phyloP scores from a whole-genome alignment of 2,888 invertebrate species.

The Andrena minutula region DNA sequence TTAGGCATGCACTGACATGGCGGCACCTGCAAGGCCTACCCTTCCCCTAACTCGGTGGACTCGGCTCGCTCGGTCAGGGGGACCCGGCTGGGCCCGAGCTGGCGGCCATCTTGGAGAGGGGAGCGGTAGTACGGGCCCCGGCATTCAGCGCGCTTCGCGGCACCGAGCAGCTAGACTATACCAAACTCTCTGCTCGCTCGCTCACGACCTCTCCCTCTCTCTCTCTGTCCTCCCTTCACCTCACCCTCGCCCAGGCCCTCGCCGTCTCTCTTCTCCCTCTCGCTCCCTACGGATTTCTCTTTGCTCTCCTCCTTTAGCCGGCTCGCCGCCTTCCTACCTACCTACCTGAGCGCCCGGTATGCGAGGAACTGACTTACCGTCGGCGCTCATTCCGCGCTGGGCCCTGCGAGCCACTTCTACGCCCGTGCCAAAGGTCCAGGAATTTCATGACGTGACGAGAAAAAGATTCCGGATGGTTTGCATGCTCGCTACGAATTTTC shows the following conservation, averaged over 20 bases:
- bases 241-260: background rate
- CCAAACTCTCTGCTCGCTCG: constrained; percentile 64
- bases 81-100: constrained; percentile 78
- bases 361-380: constrained; percentile 77
- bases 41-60: constrained; percentile 78
- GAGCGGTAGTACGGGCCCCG: constrained; percentile 72
- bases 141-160: constrained; percentile 76
- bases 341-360: constrained; percentile 78
- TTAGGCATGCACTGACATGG: constrained; percentile 85
- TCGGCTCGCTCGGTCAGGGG: constrained; percentile 76
- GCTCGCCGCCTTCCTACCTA: constrained; percentile 65
- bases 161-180: constrained; percentile 77
- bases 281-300: constrained; percentile 8
- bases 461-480: constrained; percentile 51
- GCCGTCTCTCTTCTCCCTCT: constrained; percentile 6
- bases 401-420: constrained; percentile 66
- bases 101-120: constrained; percentile 84
- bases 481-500: constrained; percentile 27
- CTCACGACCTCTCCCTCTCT: constrained; percentile 13
- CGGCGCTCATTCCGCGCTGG: constrained; percentile 72
- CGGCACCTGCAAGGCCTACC: constrained; percentile 84
- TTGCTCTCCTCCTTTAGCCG: constrained; percentile 38
- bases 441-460: constrained; percentile 66
- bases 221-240: constrained; percentile 1
- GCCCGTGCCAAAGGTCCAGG: constrained; percentile 68